Base-by-base conservation (phyloP, 2,797 vertebrate species). In the Anableps anableps region DNA sequence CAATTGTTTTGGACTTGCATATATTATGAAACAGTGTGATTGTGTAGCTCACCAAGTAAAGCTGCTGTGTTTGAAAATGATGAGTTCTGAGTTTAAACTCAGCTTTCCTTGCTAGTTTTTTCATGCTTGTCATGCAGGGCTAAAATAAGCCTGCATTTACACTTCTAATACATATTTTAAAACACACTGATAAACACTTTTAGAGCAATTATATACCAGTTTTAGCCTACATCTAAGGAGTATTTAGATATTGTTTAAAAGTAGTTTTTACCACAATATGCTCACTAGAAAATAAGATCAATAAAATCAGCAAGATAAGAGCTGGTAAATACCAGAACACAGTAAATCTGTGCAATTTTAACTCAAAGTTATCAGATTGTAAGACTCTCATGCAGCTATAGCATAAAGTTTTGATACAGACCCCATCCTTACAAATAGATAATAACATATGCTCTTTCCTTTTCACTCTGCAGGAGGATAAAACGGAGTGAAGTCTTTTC, bases 401-500 rank as follows among this genome's bases (percentile, higher is more conserved):
- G 31, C 11, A 26, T 21, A 2, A 73, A 36, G 50, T 74, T 55
- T 47, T 21, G 55, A 64, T 23, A 3, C 45, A 64, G 4, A 62
- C 21, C 19, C 55, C 11, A 23, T 64, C 41, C 53, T 80, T 66
- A 64, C 75, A 86, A 85, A 85, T 60, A 75, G 79, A 85, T 62
- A 53, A 81, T 71, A 72, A 62, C 23, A 72, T 72, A 41, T 75
- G 58, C 68, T 83, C 72, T 80, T 36, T 78, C 62, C 4, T 45
- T 50, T 55, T 79, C 68, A 89, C 70, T 38, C 71, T 80, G 51
- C 85, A 82, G 86, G 68, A 80, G 76, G 79, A 89, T 85, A 64
- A 81, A 84, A 74, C 55, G 64, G 72, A 83, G 60, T 75, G 26
- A 78, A 72, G 76, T 83, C 84, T 86, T 84, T 84, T 86, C 58